A percentile compares a stretch with the other conserved stretches of the same genome.
phyloP scores from a whole-genome alignment of 2,113 vertebrate genomes.

The Bombycilla garrulus region DNA sequence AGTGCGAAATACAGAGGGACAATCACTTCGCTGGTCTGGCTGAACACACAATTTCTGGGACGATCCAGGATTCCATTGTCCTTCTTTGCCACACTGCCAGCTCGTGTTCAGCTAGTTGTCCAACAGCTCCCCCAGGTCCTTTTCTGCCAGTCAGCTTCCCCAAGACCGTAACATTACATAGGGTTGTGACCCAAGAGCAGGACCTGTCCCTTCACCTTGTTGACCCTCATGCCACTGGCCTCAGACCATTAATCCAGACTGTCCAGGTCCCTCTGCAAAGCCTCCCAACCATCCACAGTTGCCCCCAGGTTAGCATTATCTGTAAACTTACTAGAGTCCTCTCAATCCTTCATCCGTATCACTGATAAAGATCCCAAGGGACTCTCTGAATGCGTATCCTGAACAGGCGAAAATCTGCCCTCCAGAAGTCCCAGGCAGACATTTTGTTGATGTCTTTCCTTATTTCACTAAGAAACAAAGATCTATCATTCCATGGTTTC shows the following conservation, averaged over 20 bases:
- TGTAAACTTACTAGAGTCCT: not conserved
- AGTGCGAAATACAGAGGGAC: rapidly evolving
- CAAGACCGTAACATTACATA: no score
- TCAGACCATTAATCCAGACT: not conserved
- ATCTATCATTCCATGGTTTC: not conserved
- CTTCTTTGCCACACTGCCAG: not conserved
- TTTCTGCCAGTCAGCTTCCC: not conserved
- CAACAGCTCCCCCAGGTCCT: not conserved
- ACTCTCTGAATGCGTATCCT: not conserved
- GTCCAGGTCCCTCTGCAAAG: not conserved
- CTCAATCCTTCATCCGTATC: not conserved
- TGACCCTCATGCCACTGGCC: not conserved
- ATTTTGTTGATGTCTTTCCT: not conserved
- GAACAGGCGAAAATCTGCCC: not conserved
- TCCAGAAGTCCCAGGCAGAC: not conserved
- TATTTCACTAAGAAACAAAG: not conserved
- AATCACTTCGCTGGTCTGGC: not conserved
- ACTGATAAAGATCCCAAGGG: no score
- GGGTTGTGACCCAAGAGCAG: not conserved
- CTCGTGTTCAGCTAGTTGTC: not conserved
- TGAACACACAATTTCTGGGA: not conserved
- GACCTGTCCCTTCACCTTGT: not conserved
- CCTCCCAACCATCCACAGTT: not conserved
- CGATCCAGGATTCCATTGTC: not conserved
- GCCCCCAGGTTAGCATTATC: not conserved